Base-by-base conservation (phyloP, 2,797 vertebrate genomes). In the Acanthurus tractus region DNA sequence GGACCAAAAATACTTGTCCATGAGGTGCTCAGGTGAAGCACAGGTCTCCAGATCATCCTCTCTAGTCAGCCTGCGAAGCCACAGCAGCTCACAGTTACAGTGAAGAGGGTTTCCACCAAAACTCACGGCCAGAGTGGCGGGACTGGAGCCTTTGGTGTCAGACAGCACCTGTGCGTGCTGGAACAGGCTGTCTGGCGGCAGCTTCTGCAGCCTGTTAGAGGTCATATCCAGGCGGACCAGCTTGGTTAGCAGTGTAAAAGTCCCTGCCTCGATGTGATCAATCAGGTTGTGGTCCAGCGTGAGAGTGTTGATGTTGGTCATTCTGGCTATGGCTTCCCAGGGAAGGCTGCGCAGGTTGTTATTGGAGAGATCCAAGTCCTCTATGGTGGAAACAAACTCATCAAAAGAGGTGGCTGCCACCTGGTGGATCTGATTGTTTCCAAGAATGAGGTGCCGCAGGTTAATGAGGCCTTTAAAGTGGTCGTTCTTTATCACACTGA, bases 221-320 rank as follows among this genome's bases (percentile, higher is more conserved):
- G 98, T 99, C 93, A 99, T 97, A 82, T 99, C 98, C 72, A 99
- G 58, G 1, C 98, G 94, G 0, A 97, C 97, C 76, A 99, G 92
- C 64, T 98, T 98, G 38, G 96, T 97, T 2, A 99, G 92, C 12
- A 97, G 93, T 0, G 97, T 97, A 53, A 99, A 97, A 0, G 98
- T 97, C 0, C 97, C 97, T 0, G 95, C 95, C 0, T 94, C 96
- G 0, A 99, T 96, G 81, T 97, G 93, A 81, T 99, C 97, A 0
- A 99, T 95, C 63, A 99, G 95, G 83, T 99, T 99, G 92, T 99
- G 98, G 88, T 99, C 98, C 70, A 99, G 79, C 0, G 97, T 98
- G 56, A 99, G 94, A 0, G 97, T 97, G 93, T 99, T 98, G 11
- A 99, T 94, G 78, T 96, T 98, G 58, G 95, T 95, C 98, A 99